Percentiles rank a stretch among this genome's conserved stretches.
Evolutionary conservation across 2,797 vertebrate species (phyloP).

Genomic region (Morus bassanus): DNA sequence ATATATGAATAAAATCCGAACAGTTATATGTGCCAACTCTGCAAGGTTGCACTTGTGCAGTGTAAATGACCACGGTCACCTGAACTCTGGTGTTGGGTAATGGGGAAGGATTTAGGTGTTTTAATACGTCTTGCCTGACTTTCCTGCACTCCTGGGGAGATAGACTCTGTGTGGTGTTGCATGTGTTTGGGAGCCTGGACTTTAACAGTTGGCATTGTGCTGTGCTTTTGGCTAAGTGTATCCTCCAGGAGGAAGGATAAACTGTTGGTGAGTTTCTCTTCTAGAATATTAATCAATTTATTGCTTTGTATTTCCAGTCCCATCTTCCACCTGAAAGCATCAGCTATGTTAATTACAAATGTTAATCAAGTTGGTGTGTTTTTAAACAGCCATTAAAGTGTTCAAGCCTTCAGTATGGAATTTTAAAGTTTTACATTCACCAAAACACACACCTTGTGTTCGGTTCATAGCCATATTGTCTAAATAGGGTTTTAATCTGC

Average conservation of each 20-base stretch:
- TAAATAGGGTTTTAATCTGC: not conserved
- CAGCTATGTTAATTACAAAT: not conserved
- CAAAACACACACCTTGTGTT: not conserved
- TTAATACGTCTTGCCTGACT: not conserved
- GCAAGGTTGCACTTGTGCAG: not conserved
- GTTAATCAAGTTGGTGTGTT: not conserved
- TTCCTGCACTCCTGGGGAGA: not conserved
- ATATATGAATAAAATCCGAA: not conserved
- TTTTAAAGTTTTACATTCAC: not conserved
- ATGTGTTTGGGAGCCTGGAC: not conserved
- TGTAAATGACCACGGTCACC: accelerated
- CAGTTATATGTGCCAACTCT: not conserved
- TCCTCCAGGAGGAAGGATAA: not conserved
- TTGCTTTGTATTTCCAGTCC: not conserved
- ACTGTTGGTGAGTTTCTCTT: not conserved
- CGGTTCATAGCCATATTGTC: accelerated
- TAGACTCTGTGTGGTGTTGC: not conserved
- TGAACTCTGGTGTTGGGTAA: not conserved
- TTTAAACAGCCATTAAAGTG: not conserved
- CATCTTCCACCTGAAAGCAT: not conserved
- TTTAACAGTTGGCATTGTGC: not conserved
- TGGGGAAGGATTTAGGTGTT: not conserved
- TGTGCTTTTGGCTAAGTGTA: not conserved
- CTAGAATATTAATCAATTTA: not conserved
- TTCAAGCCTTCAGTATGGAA: not conserved